A percentile compares a stretch with the other conserved stretches of the same genome.
Evolutionary conservation across 2,797 vertebrate genomes (phyloP).

Genomic region (Phoebastria nigripes): DNA sequence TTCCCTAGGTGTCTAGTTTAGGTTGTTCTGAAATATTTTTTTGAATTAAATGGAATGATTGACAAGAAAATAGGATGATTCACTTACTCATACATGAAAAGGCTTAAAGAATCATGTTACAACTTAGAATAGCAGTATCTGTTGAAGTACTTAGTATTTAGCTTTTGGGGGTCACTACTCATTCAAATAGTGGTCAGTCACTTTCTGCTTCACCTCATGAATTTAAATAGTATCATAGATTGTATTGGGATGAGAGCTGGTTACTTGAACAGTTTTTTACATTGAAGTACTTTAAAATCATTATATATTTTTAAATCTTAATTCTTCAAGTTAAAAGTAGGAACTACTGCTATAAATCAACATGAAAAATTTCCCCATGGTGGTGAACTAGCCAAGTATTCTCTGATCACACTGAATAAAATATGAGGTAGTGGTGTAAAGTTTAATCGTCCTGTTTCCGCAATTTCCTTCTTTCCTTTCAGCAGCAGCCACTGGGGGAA

Average conservation of each 20-base stretch:
- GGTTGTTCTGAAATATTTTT: neutral
- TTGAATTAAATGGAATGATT: neutral
- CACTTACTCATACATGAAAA: fast-evolving
- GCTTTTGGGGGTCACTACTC: fast-evolving
- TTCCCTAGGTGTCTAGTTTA: neutral
- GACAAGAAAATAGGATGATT: neutral
- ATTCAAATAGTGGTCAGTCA: neutral
- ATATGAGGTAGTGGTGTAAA: constrained; percentile 23
- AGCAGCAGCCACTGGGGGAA: constrained; percentile 24
- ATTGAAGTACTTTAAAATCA: neutral
- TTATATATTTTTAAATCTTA: neutral
- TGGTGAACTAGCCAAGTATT: constrained; percentile 9
- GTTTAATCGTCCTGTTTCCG: constrained; percentile 51
- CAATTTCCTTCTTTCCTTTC: constrained; percentile 34
- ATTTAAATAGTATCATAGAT: neutral
- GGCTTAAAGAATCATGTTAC: neutral
- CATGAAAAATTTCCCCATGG: neutral
- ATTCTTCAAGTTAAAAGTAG: neutral
- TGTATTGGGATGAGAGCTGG: neutral
- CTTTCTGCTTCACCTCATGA: neutral
- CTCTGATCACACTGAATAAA: constrained; percentile 44
- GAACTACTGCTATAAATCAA: constrained; percentile 10
- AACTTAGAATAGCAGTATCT: neutral
- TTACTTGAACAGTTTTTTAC: neutral
- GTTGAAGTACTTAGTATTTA: neutral